phyloP scores from a whole-genome alignment of 2,113 vertebrate species.

The Xyrauchen texanus region DNA sequence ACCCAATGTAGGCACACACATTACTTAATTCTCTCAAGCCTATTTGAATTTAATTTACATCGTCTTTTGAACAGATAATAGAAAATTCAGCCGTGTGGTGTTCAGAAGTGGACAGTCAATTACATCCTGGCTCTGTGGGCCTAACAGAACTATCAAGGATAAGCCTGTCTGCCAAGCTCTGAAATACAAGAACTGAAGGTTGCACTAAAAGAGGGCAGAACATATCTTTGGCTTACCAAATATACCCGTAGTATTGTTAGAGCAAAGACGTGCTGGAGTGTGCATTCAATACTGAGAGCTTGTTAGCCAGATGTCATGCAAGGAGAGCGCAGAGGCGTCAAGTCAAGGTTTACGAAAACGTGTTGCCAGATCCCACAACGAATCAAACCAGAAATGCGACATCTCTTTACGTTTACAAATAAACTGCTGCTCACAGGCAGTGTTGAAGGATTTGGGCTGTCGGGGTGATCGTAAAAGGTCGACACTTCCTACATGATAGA shows the following conservation, averaged over 20 bases:
- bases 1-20: background rate
- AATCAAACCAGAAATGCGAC: too few species aligned
- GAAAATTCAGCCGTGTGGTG: constrained; percentile 27
- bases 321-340: too few species aligned
- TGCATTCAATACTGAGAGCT: background rate
- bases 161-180: constrained; percentile 42
- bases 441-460: too few species aligned
- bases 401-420: too few species aligned
- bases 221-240: constrained; percentile 50
- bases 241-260: constrained; percentile 47
- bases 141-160: constrained; percentile 36
- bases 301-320: too few species aligned
- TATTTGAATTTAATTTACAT: constrained; percentile 43
- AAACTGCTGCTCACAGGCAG: too few species aligned
- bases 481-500: too few species aligned
- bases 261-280: constrained; percentile 12
- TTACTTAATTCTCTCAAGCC: constrained; percentile 27
- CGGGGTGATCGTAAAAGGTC: too few species aligned
- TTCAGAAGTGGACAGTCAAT: constrained; percentile 45
- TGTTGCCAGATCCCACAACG: too few species aligned
- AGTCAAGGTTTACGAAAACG: background rate
- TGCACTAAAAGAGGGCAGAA: constrained; percentile 54
- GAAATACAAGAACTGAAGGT: constrained; percentile 56
- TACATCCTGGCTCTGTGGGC: constrained; percentile 46
- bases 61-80: constrained; percentile 45